Percentiles rank a stretch among this genome's conserved stretches.
These are phyloP conservation scores for Coronaproctus castanopsis DNA, from an alignment of 2,888 invertebrate genomes.

Conservation along the genomic window DNA sequence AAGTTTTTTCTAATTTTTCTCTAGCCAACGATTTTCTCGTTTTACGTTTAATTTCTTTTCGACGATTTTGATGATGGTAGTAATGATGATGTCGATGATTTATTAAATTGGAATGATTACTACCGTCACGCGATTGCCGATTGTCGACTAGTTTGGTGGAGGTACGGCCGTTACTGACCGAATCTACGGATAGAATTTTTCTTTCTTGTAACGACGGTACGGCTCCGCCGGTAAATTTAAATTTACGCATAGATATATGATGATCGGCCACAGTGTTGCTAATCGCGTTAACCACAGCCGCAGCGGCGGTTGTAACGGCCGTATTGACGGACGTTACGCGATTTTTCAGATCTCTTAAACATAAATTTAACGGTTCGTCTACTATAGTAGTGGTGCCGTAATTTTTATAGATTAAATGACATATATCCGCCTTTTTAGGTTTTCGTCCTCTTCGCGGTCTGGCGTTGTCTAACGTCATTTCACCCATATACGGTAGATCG, in stretches of 20 bases:
- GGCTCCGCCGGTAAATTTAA: constrained; percentile 79
- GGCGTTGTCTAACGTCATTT: constrained; percentile 71
- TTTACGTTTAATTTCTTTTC: constrained; percentile 31
- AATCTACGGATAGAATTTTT: constrained; percentile 76
- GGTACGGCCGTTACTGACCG: neutral
- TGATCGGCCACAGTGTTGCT: constrained; percentile 14
- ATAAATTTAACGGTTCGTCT: constrained; percentile 64
- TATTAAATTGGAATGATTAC: constrained; percentile 4
- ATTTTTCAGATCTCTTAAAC: constrained; percentile 34
- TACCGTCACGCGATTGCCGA: neutral
- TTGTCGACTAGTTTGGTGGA: constrained; percentile 1
- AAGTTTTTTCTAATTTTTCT: constrained; percentile 75
- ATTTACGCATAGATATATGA: constrained; percentile 69
- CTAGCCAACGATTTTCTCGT: constrained; percentile 63
- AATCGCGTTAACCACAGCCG: constrained; percentile 8
- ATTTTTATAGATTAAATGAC: constrained; percentile 75
- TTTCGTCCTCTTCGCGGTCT: constrained; percentile 70
- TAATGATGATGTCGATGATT: neutral
- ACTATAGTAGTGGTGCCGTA: constrained; percentile 63
- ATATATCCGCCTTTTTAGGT: constrained; percentile 80
- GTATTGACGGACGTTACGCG: constrained; percentile 7
- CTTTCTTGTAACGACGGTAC: constrained; percentile 75
- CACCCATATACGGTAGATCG: constrained; percentile 78
- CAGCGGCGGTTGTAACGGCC: no score
- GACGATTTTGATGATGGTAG: neutral